These are phyloP conservation scores for Chanos chanos DNA, from an alignment of 2,797 vertebrate species.

Conservation along the genomic window DNA sequence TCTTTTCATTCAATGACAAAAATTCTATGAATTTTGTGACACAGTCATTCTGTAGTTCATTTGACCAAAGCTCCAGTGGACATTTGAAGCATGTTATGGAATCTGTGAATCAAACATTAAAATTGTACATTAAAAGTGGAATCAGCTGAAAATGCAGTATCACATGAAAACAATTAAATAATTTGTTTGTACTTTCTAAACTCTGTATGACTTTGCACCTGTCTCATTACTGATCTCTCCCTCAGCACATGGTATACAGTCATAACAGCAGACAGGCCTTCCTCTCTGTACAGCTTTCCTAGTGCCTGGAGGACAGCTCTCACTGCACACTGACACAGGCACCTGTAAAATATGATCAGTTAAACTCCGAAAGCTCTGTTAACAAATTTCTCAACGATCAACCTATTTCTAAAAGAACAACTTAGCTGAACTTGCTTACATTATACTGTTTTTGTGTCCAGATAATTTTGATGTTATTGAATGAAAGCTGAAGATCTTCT, in stretches of 20 bases:
- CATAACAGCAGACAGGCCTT: conserved; percentile 40
- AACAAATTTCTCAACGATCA: no score
- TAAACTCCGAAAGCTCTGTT: no score
- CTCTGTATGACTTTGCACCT: background rate
- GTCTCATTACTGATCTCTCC: conserved; percentile 36
- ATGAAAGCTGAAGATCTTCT: conserved; percentile 30
- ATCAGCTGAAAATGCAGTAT: no score
- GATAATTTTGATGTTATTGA: conserved; percentile 33
- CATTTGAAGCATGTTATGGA: conserved; percentile 42
- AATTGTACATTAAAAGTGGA: background rate
- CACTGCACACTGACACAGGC: conserved; percentile 39
- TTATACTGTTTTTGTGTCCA: conserved; percentile 30
- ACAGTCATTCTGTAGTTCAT: conserved; percentile 56
- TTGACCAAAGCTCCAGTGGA: conserved; percentile 62
- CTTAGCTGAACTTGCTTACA: no score
- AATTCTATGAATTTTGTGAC: conserved; percentile 64
- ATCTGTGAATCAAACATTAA: conserved; percentile 20
- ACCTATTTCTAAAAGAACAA: no score
- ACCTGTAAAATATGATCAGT: conserved; percentile 20
- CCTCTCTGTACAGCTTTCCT: conserved; percentile 43
- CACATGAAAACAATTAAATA: no score
- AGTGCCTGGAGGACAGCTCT: conserved; percentile 29
- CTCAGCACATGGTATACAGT: conserved; percentile 45
- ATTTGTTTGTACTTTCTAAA: background rate
- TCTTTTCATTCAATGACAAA: conserved; percentile 61